A percentile compares a stretch with the other conserved stretches of the same genome.
These are phyloP conservation scores for Scaptodrosophila latifasciaeformis DNA, from an alignment of 2,888 invertebrate genomes.

Conservation along the genomic window DNA sequence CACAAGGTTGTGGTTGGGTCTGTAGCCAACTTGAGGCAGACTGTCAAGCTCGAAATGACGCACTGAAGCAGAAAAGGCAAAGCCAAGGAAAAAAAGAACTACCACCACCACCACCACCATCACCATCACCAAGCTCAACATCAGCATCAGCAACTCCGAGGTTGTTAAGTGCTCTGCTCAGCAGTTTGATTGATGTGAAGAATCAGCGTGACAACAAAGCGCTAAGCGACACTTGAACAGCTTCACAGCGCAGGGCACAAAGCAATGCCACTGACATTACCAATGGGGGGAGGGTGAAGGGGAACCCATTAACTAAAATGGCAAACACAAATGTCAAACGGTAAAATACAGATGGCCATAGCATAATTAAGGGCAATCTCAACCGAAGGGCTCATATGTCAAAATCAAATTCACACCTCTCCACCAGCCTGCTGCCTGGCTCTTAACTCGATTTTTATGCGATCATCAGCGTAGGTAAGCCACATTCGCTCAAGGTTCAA, in stretches of 20 bases:
- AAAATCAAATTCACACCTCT: too few species aligned
- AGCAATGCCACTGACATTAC: too few species aligned
- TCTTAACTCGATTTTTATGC: too few species aligned
- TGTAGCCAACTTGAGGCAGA: too few species aligned
- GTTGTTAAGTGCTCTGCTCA: conserved; percentile 33
- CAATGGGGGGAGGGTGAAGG: too few species aligned
- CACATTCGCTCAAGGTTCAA: too few species aligned
- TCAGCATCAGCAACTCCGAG: conserved; percentile 11
- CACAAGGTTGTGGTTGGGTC: too few species aligned
- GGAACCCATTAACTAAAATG: too few species aligned
- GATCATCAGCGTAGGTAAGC: too few species aligned
- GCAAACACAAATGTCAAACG: not conserved
- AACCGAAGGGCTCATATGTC: not conserved
- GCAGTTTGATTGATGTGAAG: conserved; percentile 45
- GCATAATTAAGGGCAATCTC: not conserved
- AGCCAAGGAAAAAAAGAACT: too few species aligned
- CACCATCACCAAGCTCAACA: not conserved
- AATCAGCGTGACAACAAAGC: conserved; percentile 9
- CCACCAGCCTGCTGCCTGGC: too few species aligned
- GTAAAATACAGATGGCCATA: not conserved
- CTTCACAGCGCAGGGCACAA: conserved; percentile 16
- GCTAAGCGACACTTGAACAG: conserved; percentile 11
- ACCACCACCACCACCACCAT: conserved; percentile 19
- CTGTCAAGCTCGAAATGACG: conserved; percentile 19
- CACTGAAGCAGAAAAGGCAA: conserved; percentile 28